Evolutionary conservation across 2,113 vertebrate species (phyloP), one percentile per base, ranked within the genome.

Genomic region (Sceloporus tristichus): DNA sequence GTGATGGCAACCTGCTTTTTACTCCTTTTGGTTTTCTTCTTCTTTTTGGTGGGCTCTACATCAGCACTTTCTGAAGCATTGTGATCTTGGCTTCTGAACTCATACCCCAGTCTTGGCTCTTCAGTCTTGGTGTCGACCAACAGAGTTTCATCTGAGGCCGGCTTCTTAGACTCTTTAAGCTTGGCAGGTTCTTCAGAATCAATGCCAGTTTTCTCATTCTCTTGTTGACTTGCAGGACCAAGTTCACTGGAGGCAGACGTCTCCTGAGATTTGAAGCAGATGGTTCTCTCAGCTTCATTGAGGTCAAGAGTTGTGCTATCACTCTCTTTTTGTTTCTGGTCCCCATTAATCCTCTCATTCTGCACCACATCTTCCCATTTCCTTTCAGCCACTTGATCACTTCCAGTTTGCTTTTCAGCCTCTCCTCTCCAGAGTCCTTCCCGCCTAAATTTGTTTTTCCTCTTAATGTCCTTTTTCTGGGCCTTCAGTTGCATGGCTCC

Each of bases 1-100:
- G 92, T 29, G 85, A 85, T 0, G 7, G 53, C 14, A n/a, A 1
- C 13, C 91, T 91, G 92, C 85, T 96, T 94, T 34, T 89, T 68
- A 62, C 84, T 90, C 73, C 92, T 95, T 40, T 94, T 85, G 84
- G 88, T 91, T 84, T 91, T 95, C 79, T 89, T 90, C 56, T 92
- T 93, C 42, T 92, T 93, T 40, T 5, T 94, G 42, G 84, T 0
- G 25, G 53, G 34, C 90, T 91, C 94, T 42, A 78, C 29, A 59
- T 78, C 84, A 1, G 0, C 23, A 82, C 75, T 79, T 71, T 88
- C 87, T 42, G 25, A 56, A 18, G 13, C 79, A 4, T 0, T 2
- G 2, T 8, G 48, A 71, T 79, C 29, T 2, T 25, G 27, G 70
- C 27, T 3, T 78, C 25, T 66, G 29, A 73, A n/a, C 90, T 81